Evolutionary conservation across 2,113 vertebrate genomes (phyloP).

Genomic region (Butorides virescens): DNA sequence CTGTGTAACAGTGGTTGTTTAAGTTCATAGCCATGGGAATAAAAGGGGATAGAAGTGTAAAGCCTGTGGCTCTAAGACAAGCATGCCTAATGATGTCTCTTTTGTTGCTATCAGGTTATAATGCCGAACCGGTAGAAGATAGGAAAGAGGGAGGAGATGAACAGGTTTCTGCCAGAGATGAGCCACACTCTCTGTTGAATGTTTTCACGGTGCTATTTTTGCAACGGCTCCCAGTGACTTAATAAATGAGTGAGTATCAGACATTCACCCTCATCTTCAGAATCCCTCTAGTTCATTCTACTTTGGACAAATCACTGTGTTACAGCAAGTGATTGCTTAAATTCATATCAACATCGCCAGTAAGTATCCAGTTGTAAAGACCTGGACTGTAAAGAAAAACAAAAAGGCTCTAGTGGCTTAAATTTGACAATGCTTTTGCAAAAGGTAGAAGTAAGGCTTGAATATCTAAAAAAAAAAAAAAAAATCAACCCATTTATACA

Average conservation of each 20-base stretch:
- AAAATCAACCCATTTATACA: background rate
- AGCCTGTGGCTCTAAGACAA: background rate
- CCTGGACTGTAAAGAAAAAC: background rate
- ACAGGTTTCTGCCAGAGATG: background rate
- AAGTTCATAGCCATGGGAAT: background rate
- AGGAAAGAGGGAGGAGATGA: background rate
- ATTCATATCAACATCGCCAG: background rate
- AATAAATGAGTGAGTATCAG: background rate
- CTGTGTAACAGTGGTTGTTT: background rate
- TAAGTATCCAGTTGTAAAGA: background rate
- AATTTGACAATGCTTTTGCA: background rate
- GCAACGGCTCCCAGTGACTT: rapidly evolving
- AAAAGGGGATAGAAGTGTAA: background rate
- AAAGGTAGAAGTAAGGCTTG: background rate
- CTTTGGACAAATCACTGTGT: background rate
- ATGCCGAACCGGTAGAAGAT: background rate
- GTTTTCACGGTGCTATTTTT: background rate
- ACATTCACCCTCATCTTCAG: background rate
- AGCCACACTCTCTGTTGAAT: background rate
- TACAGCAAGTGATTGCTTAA: background rate
- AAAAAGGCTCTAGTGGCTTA: background rate
- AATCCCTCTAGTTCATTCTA: background rate
- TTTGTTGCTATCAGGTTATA: background rate
- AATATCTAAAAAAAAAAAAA: background rate
- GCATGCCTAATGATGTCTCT: background rate